A percentile compares a stretch with the other conserved stretches of the same genome.
phyloP scores from a whole-genome alignment of 2,888 invertebrate species.

The Sinotaia quadrata region DNA sequence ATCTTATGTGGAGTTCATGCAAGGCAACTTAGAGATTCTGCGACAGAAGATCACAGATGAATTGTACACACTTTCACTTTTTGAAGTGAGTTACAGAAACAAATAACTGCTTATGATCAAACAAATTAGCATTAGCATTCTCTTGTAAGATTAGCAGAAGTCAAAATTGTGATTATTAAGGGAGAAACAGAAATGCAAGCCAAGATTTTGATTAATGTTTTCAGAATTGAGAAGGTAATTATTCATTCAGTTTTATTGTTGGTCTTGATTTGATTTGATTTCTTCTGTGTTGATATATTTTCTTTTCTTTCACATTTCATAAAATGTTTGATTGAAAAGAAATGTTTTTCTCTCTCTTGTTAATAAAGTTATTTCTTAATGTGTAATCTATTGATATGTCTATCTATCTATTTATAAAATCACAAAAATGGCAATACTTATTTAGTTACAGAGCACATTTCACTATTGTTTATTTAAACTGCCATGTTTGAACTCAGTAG shows the following conservation, averaged over 20 bases:
- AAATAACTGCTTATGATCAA: slow-evolving; percentile 6
- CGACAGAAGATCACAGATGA: slow-evolving; percentile 94
- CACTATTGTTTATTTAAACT: too few relatives aligned
- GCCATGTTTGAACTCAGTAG: too few relatives aligned
- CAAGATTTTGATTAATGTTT: too few relatives aligned
- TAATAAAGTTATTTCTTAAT: too few relatives aligned
- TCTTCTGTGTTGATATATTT: not conserved
- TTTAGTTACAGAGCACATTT: too few relatives aligned
- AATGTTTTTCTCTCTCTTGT: too few relatives aligned
- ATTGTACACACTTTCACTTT: slow-evolving; percentile 85
- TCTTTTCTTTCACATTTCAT: not conserved
- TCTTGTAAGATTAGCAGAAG: too few relatives aligned
- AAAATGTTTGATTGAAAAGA: not conserved
- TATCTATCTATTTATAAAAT: too few relatives aligned
- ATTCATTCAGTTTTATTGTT: not conserved
- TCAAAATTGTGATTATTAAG: too few relatives aligned
- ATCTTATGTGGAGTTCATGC: slow-evolving; percentile 97
- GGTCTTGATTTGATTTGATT: not conserved
- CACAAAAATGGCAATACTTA: too few relatives aligned
- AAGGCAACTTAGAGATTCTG: slow-evolving; percentile 98
- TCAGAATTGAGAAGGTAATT: not conserved
- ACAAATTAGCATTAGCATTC: not conserved
- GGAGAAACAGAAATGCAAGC: too few relatives aligned
- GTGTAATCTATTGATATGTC: too few relatives aligned
- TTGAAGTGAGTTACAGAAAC: slow-evolving; percentile 77